Base-by-base conservation (phyloP, 2,797 vertebrate species). In the Bradypus variegatus region DNA sequence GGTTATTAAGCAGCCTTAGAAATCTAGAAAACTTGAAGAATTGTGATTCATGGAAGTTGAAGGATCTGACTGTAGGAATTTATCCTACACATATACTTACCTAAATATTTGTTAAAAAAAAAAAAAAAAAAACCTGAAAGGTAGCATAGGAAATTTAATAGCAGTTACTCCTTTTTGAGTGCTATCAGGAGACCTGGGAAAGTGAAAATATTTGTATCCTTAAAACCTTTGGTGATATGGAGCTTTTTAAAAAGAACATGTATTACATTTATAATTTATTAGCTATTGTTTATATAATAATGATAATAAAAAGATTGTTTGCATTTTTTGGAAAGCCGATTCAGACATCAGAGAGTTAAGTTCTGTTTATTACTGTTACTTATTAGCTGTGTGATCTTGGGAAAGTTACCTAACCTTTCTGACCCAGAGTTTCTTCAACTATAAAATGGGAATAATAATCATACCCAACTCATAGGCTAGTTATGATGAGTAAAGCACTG, bases 1-100 rank as follows among this genome's bases (percentile, higher is more conserved):
- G 84, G 91, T 58, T 88, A 88, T 58, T 53, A 79, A 88, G 41
- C 65, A 41, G 87, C 80, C 50, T 91, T 65, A 91, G 65, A 80
- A 48, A 27, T 48, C 38, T 75, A 80, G 36, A 80, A 80, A 79
- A 78, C 58, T 60, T 83, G 33, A 72, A 27, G 58, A 85, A 64
- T 60, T 36, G 65, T 27, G 41, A 41, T n/a, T 12, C 55, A 38
- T 89, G 45, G 53, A 78, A 84, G 29, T 29, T 72, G 13, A 84
- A 78, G n/a, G 58, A 77, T n/a, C 33, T 60, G 14, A 76, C 38
- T 60, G 62, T n/a, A 50, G 45, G 41, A 62, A 62, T 89, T 84
- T 72, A 64, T 70, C 16, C 81, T 84, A 64, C 80, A 88, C 50
- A 76, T 77, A 53, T 53, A 82, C 12, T 79, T 36, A 85, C 33